Evolutionary conservation across 2,797 vertebrate species (phyloP).

Genomic region (Semotilus atromaculatus): DNA sequence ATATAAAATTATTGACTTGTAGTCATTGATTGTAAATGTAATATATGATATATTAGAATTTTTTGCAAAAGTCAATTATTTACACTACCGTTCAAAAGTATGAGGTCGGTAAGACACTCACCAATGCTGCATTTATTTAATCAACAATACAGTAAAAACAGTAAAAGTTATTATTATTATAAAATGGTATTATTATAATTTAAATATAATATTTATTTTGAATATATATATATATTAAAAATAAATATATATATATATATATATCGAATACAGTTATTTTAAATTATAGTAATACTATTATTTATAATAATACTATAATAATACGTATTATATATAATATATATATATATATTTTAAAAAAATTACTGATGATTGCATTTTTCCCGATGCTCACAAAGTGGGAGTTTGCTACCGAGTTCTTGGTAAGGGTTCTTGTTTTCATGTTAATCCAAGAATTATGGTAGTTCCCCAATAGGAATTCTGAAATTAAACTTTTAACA

Average conservation of each 20-base stretch:
- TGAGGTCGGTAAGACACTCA: not conserved
- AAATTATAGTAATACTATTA: no score
- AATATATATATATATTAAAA: not conserved
- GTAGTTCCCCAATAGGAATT: not conserved
- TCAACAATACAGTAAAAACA: not conserved
- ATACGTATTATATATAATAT: no score
- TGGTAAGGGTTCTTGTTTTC: not conserved
- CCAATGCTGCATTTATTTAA: not conserved
- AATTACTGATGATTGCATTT: not conserved
- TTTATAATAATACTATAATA: no score
- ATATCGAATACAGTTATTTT: no score
- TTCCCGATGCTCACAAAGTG: not conserved
- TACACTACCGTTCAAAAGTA: not conserved
- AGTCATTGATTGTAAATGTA: not conserved
- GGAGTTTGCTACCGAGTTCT: not conserved
- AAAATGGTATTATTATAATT: no score
- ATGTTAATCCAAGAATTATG: conserved; percentile 9
- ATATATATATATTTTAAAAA: not conserved
- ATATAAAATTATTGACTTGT: not conserved
- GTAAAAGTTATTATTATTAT: not conserved
- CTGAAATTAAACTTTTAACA: not conserved
- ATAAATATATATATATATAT: no score
- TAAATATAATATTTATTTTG: no score
- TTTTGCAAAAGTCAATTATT: not conserved
- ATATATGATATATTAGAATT: not conserved